Conservation (phyloP, 1,140 invertebrate genomes). For the Conus betulinus region DNA sequence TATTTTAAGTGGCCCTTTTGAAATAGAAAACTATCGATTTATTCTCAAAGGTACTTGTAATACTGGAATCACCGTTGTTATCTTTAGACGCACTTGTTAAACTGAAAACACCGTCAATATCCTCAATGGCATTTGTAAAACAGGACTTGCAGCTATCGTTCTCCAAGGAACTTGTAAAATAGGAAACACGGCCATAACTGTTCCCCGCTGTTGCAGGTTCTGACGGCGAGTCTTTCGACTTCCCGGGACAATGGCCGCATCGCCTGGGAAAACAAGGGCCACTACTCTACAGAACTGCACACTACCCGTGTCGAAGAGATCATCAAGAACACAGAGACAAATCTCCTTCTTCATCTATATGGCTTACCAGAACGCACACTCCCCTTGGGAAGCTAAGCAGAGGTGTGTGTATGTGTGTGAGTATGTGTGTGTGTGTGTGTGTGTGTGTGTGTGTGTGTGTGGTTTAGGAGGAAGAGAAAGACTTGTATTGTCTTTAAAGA, state of each 20-base stretch:
- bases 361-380: conserved; percentile 36
- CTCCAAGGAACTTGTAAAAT: too few relatives aligned
- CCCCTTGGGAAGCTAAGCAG: conserved; percentile 33
- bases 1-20: too few relatives aligned
- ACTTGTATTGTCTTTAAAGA: too few relatives aligned
- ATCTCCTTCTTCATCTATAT: conserved; percentile 35
- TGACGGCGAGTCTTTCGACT: conserved; percentile 4
- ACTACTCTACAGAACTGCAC: background rate
- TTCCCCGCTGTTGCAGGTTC: background rate
- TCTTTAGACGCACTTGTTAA: too few relatives aligned
- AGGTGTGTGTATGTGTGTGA: background rate
- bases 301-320: background rate
- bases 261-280: background rate
- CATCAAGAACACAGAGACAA: background rate
- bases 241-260: conserved; percentile 4
- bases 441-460: background rate
- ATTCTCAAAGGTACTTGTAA: too few relatives aligned
- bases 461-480: too few relatives aligned
- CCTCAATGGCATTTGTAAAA: too few relatives aligned
- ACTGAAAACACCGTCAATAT: too few relatives aligned
- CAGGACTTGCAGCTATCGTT: too few relatives aligned
- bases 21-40: too few relatives aligned
- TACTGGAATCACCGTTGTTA: too few relatives aligned
- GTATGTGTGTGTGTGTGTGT: conserved; percentile 6
- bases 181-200: too few relatives aligned